These are phyloP conservation scores for Amiota communis DNA, from an alignment of 2,888 invertebrate genomes.

Conservation along the genomic window DNA sequence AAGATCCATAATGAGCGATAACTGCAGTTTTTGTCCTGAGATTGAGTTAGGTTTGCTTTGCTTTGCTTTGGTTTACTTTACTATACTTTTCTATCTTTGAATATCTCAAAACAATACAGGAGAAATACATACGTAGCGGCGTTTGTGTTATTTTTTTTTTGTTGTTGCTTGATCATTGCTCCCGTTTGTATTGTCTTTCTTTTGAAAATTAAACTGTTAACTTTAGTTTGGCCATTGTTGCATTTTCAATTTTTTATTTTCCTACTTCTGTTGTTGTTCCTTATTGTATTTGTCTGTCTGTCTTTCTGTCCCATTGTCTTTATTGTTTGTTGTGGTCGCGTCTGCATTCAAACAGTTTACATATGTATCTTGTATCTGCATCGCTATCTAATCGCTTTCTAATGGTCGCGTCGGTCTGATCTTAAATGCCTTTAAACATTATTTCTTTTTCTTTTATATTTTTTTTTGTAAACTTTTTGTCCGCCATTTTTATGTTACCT, in stretches of 20 bases:
- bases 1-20: conserved; percentile 66
- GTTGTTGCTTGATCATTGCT: conserved; percentile 31
- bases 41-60: conserved; percentile 47
- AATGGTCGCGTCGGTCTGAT: conserved; percentile 49
- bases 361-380: conserved; percentile 59
- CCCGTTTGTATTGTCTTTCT: conserved; percentile 42
- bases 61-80: not conserved
- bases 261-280: conserved; percentile 36
- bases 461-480: conserved; percentile 2
- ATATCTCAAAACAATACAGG: conserved; percentile 44
- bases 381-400: conserved; percentile 68
- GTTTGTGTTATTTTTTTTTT: conserved; percentile 39
- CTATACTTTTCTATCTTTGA: conserved; percentile 42
- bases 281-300: conserved; percentile 28
- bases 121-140: conserved; percentile 56
- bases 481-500: conserved; percentile 57
- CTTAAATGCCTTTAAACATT: not conserved
- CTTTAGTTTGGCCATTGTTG: conserved; percentile 69
- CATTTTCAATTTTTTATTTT: conserved; percentile 39
- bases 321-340: conserved; percentile 43
- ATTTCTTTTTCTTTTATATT: not conserved
- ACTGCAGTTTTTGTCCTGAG: conserved; percentile 62
- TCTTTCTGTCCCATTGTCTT: conserved; percentile 36
- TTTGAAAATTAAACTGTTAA: conserved; percentile 64
- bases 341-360: conserved; percentile 48